These are phyloP conservation scores for Calameuta idolon DNA, from an alignment of 2,888 invertebrate genomes.

Conservation along the genomic window DNA sequence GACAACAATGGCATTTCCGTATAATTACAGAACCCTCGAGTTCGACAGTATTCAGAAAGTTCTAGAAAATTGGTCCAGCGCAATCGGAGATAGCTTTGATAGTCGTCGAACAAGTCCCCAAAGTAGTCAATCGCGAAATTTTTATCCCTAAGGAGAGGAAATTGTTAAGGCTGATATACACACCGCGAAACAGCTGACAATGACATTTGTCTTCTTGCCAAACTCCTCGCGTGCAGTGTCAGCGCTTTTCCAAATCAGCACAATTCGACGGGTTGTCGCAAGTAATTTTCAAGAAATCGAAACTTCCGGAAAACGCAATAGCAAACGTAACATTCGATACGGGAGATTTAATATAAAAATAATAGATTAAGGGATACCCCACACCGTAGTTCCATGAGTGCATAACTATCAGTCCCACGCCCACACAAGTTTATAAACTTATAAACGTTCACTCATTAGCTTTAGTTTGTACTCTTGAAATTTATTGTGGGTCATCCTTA, in stretches of 20 bases:
- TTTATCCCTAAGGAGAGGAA: neutral
- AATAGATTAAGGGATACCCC: neutral
- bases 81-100: neutral
- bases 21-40: neutral
- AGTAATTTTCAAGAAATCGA: neutral
- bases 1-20: neutral
- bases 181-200: neutral
- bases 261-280: neutral
- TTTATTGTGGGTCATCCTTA: neutral
- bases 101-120: neutral
- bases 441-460: neutral
- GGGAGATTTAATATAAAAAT: neutral
- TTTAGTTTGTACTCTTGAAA: neutral
- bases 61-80: neutral
- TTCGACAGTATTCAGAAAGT: neutral
- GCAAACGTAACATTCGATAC: neutral
- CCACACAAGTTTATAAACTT: too few species aligned
- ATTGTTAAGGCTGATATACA: neutral
- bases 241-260: neutral
- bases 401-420: too few species aligned
- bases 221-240: neutral
- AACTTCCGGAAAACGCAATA: neutral
- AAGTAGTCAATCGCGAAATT: neutral
- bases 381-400: neutral
- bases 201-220: neutral